These are phyloP conservation scores for Diorhabda elongata DNA, from an alignment of 1,140 invertebrate genomes.

Conservation along the genomic window DNA sequence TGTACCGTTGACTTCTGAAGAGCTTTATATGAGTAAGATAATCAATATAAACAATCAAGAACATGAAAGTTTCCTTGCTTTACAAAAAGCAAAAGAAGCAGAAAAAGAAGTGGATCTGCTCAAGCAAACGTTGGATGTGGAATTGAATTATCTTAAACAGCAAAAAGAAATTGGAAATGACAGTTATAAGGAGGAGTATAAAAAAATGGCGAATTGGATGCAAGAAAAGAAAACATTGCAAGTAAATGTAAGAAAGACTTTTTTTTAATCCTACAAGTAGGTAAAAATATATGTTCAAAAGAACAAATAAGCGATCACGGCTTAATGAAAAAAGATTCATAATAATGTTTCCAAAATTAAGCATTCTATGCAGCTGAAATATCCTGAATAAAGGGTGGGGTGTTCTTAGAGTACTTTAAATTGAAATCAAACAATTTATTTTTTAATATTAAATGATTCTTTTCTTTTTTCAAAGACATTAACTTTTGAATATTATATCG, in stretches of 20 bases:
- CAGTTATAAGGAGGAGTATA: constrained; percentile 13
- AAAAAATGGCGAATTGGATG: constrained; percentile 28
- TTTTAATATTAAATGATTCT: no score
- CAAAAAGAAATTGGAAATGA: constrained; percentile 6
- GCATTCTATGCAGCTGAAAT: no score
- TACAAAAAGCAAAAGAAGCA: constrained; percentile 36
- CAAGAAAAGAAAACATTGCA: constrained; percentile 29
- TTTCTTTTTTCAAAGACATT: no score
- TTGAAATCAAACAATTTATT: no score
- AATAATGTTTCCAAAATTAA: no score
- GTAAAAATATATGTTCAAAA: no score
- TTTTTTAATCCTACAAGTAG: background rate
- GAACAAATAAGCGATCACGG: no score
- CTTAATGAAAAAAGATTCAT: no score
- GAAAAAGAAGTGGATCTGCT: constrained; percentile 39
- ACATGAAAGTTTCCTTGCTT: constrained; percentile 30
- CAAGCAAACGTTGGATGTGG: constrained; percentile 42
- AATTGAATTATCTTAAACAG: constrained; percentile 22
- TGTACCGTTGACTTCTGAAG: constrained; percentile 38
- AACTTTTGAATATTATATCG: no score
- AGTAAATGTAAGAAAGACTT: constrained; percentile 27
- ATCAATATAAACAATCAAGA: constrained; percentile 32
- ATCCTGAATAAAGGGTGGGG: no score
- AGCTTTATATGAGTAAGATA: constrained; percentile 38
- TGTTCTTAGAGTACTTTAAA: no score